Evolutionary conservation across 2,888 invertebrate species (phyloP), one percentile per base, ranked within the genome.

Genomic region (Abscondita cerata): DNA sequence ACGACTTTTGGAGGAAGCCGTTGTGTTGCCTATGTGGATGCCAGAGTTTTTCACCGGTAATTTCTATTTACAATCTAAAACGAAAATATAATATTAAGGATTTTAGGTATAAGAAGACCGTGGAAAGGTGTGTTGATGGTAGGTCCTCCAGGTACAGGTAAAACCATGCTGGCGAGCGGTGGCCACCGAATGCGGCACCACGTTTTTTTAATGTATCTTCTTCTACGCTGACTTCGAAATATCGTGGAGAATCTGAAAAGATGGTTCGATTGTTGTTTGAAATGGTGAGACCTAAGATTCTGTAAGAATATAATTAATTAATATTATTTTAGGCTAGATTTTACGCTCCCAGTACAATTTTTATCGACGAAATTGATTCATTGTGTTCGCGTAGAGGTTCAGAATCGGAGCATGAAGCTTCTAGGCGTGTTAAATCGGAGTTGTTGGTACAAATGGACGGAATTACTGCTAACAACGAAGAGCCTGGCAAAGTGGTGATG

Each of bases 381-480:
- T 82, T 98, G 65, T 98, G 98, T 79, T 96, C 96, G 13, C 88
- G 95, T 67, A 87, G 98, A 78, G 98, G 98, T 57, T 93, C 95
- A 0, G 96, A 96, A 78, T 92, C 93, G 12, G 99, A 99, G 80
- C 98, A 99, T 80, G 98, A 99, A 82, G 98, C 98, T 3, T 96
- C 96, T 68, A 84, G 98, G 34, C 86, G 98, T 70, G 97, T 98
- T 55, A 99, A 99, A 83, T 96, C 97, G 0, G 98, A 99, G 82
- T 85, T 99, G 60, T 86, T 99, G 15, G 95, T 98, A 70, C 98
- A 99, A 83, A 98, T 99, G 98, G 98, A 99, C 83, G 98, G 98
- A 0, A 89, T 95, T 48, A 92, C 92, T 57, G 89, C 89, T 1
- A 86, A 86, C 68, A 83, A 82, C 72, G 88, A 86, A 59, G 86